These are phyloP conservation scores for Caenorhabditis angaria DNA, from an alignment of 2,888 invertebrate species.

Conservation along the genomic window DNA sequence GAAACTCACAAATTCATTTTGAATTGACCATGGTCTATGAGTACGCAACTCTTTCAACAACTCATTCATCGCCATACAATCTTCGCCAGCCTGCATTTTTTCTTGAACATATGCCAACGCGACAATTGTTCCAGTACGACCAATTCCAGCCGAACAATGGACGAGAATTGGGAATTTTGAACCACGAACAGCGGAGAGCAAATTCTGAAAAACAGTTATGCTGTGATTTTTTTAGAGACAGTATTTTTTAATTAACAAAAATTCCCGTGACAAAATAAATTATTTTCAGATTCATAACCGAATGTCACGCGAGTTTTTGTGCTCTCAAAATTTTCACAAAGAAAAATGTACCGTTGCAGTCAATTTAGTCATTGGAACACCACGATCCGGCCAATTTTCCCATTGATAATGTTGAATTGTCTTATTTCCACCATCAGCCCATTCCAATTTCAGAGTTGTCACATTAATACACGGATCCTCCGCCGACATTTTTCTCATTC, in stretches of 20 bases:
- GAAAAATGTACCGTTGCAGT: slow-evolving; percentile 26
- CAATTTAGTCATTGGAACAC: slow-evolving; percentile 34
- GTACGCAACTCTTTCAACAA: slow-evolving; percentile 43
- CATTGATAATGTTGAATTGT: slow-evolving; percentile 52
- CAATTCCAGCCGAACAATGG: slow-evolving; percentile 63
- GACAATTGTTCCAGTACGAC: slow-evolving; percentile 56
- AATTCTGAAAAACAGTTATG: slow-evolving; percentile 37
- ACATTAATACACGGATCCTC: slow-evolving; percentile 34
- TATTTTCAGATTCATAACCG: no score
- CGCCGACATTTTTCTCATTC: slow-evolving; percentile 14
- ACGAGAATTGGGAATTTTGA: slow-evolving; percentile 47
- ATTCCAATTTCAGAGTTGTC: slow-evolving; percentile 25
- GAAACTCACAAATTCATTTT: slow-evolving; percentile 44
- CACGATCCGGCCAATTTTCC: slow-evolving; percentile 59
- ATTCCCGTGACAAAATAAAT: neutral
- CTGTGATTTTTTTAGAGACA: no score
- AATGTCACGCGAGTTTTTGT: neutral
- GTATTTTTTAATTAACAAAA: neutral
- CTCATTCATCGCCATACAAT: slow-evolving; percentile 41
- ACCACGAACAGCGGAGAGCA: slow-evolving; percentile 43
- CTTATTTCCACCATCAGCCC: slow-evolving; percentile 20
- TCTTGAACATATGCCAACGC: slow-evolving; percentile 53
- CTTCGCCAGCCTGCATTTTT: slow-evolving; percentile 34
- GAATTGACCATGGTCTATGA: slow-evolving; percentile 52
- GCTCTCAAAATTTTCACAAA: neutral